Base-by-base conservation (phyloP, 2,113 vertebrate species). In the Pachyramphus minor region DNA sequence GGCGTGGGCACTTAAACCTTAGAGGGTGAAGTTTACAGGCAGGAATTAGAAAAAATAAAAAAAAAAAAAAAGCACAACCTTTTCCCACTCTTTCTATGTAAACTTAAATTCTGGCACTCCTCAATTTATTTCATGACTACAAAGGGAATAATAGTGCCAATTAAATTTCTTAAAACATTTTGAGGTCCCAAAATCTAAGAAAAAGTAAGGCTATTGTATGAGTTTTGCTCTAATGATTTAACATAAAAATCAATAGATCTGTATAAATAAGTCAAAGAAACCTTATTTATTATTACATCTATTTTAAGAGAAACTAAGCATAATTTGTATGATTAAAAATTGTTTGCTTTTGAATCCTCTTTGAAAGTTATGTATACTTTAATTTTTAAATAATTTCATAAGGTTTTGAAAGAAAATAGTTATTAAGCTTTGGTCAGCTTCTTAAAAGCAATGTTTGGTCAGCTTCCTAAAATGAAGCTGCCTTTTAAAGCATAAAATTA, bases 401-500 rank as follows among this genome's bases (percentile, higher is more conserved):
- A 87, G 10, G 4, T 63, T 93, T 77, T 56, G 15, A 85, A 60
- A 47, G 31, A 80, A 83, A 60, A 72, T 12, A 56, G 0, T 2
- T 76, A 14, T 76, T 42, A 77, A 75, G 20, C 7, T 71, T 80
- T 41, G 21, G 12, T 28, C 21, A 49, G 19, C 50, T 75, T 86
- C 59, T 49, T n/a, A 68, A 92, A 59, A 58, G 17, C 50, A 76
- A 52, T 19, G 20, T 3, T 88, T 52, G 27, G 5, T 39, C 23
- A 58, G 11, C 30, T 82, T 80, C 55, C 31, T 25, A 56, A 80
- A 55, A 74, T 58, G 72, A 71, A 20, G 18, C 3, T 74, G n/a
- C 47, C n/a, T 91, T 89, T 72, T 56, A 83, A 93, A 95, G 77
- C 62, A 56, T 85, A 49, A 90, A 97, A 96, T 91, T 79, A 35